Percentiles rank a stretch among this genome's conserved stretches.
Evolutionary conservation across 1,140 invertebrate genomes (phyloP).

Genomic region (Plutomurus gul): DNA sequence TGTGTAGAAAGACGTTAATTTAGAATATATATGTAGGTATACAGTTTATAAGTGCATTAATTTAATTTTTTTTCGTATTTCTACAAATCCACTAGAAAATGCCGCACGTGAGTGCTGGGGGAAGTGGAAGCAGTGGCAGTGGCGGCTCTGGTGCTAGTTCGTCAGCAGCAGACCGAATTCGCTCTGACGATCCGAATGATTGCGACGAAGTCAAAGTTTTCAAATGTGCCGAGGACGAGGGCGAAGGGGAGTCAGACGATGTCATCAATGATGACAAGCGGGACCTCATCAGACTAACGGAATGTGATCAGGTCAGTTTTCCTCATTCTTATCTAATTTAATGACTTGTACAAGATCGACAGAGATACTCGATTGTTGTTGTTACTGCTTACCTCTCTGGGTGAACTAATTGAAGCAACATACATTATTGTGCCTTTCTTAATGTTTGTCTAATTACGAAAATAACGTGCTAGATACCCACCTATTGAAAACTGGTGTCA

Average conservation of each 20-base stretch:
- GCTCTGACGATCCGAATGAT: conserved; percentile 53
- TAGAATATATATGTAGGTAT: too few species aligned
- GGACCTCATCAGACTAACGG: conserved; percentile 52
- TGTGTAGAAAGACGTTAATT: too few species aligned
- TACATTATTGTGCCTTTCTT: too few species aligned
- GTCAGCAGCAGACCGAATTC: conserved; percentile 39
- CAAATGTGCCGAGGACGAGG: conserved; percentile 52
- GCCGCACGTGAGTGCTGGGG: conserved; percentile 52
- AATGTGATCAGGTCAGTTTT: conserved; percentile 52
- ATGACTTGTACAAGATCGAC: too few species aligned
- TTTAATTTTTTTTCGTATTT: neutral
- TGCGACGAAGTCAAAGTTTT: conserved; percentile 54
- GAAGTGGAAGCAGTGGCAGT: conserved; percentile 40
- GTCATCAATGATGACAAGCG: conserved; percentile 53
- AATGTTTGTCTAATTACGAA: too few species aligned
- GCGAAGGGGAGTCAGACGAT: conserved; percentile 50
- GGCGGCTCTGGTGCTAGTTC: conserved; percentile 27
- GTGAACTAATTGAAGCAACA: too few species aligned
- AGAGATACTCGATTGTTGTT: too few species aligned
- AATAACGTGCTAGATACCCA: too few species aligned
- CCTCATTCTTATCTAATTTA: neutral
- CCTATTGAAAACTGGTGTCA: too few species aligned
- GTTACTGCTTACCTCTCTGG: too few species aligned
- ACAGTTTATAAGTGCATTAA: too few species aligned
- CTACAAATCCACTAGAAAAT: conserved; percentile 36